phyloP scores from a whole-genome alignment of 2,888 invertebrate species.

The Drosophila emarginata region DNA sequence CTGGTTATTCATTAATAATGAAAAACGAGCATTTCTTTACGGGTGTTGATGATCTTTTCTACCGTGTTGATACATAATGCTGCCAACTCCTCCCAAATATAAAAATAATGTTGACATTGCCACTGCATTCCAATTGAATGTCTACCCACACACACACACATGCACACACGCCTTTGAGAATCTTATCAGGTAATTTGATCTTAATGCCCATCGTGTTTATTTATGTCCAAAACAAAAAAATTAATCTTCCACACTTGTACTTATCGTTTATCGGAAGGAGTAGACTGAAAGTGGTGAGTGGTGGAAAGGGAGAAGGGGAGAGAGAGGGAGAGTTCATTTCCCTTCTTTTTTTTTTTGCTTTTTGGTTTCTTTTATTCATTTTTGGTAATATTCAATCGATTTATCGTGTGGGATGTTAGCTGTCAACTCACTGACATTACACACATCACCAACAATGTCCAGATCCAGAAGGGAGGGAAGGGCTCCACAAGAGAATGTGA shows the following conservation, averaged over 20 bases:
- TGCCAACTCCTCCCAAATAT: background rate
- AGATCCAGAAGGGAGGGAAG: background rate
- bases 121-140: slow-evolving; percentile 42
- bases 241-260: slow-evolving; percentile 61
- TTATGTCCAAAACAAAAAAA: slow-evolving; percentile 51
- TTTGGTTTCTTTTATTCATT: background rate
- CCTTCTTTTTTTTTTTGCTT: background rate
- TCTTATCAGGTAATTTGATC: slow-evolving; percentile 73
- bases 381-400: slow-evolving; percentile 68
- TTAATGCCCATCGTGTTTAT: slow-evolving; percentile 74
- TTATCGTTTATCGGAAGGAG: background rate
- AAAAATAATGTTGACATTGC: slow-evolving; percentile 32
- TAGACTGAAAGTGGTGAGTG: background rate
- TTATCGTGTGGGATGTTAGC: slow-evolving; percentile 68
- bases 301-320: background rate
- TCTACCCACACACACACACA: background rate
- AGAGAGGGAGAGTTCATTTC: slow-evolving; percentile 7
- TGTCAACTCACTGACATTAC: slow-evolving; percentile 69
- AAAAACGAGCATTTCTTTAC: background rate
- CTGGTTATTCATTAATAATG: slow-evolving; percentile 9
- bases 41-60: slow-evolving; percentile 11
- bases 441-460: slow-evolving; percentile 54
- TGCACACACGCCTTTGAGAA: slow-evolving; percentile 40
- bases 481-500: slow-evolving; percentile 50
- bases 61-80: background rate